Conservation (phyloP, 1,140 invertebrate genomes). For the Euschistus heros region DNA sequence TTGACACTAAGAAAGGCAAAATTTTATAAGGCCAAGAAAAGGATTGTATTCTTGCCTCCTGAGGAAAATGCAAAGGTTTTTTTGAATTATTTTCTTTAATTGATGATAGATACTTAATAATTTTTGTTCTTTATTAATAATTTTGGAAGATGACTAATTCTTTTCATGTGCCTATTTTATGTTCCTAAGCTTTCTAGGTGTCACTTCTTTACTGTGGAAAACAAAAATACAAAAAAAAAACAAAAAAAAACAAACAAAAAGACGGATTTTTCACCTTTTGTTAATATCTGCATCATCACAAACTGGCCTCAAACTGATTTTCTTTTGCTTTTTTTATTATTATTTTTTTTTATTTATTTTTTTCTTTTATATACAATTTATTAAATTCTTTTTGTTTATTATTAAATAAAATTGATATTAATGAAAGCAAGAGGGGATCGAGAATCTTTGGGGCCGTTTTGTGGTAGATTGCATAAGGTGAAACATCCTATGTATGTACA, state of each 20-base stretch:
- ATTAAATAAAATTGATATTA: neutral
- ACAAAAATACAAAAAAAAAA: neutral
- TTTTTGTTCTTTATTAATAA: slow-evolving; percentile 5
- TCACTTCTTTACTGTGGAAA: slow-evolving; percentile 17
- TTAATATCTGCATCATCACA: neutral
- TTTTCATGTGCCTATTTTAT: slow-evolving; percentile 32
- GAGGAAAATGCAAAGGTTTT: neutral
- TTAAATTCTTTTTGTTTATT: neutral
- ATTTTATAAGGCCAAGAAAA: slow-evolving; percentile 30
- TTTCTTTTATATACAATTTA: neutral
- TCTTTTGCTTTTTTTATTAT: neutral
- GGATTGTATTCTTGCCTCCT: slow-evolving; percentile 20
- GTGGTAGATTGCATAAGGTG: slow-evolving; percentile 24
- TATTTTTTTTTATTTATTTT: neutral
- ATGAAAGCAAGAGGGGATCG: slow-evolving; percentile 9
- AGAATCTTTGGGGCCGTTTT: slow-evolving; percentile 4
- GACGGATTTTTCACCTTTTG: slow-evolving; percentile 26
- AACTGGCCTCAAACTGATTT: slow-evolving; percentile 1
- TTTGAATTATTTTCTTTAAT: no score
- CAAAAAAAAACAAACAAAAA: neutral
- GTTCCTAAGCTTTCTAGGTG: slow-evolving; percentile 32
- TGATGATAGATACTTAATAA: slow-evolving; percentile 15
- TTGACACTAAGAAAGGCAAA: slow-evolving; percentile 23
- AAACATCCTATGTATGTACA: slow-evolving; percentile 28
- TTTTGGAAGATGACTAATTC: slow-evolving; percentile 27